A percentile compares a stretch with the other conserved stretches of the same genome.
Conservation (phyloP, 2,113 vertebrate species). For the Eulemur rufifrons region DNA sequence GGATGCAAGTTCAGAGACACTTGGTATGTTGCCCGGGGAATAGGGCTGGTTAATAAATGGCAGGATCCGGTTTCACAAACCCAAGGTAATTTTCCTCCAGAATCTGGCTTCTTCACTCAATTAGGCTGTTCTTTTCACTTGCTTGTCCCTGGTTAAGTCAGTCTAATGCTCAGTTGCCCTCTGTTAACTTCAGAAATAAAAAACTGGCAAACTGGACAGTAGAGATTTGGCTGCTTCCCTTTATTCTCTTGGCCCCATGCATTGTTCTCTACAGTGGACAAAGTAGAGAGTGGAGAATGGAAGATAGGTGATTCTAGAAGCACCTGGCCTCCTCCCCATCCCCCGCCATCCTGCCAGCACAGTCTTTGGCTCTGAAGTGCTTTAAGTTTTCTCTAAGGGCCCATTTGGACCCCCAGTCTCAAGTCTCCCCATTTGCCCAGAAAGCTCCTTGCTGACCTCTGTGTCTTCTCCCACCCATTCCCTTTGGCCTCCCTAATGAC, state of each 20-base stretch:
- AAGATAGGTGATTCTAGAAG: slow-evolving; percentile 15
- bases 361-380: neutral
- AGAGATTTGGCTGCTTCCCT: neutral
- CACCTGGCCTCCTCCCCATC: neutral
- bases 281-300: neutral
- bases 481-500: neutral
- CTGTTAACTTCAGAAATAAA: slow-evolving; percentile 45
- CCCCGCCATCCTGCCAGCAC: neutral
- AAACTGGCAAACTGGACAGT: neutral
- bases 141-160: neutral
- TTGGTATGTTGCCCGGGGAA: neutral
- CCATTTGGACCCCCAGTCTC: neutral
- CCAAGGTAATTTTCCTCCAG: neutral
- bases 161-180: neutral
- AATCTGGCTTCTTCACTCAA: neutral
- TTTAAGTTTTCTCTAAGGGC: slow-evolving; percentile 3
- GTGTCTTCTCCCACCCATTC: neutral
- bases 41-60: neutral
- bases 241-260: neutral
- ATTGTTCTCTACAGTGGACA: neutral
- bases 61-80: neutral
- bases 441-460: neutral
- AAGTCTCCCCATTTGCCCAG: neutral
- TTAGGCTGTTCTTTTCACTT: neutral
- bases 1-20: neutral